Evolutionary conservation across 2,113 vertebrate genomes (phyloP), one percentile per base, ranked within the genome.

Genomic region (Corynorhinus townsendii): DNA sequence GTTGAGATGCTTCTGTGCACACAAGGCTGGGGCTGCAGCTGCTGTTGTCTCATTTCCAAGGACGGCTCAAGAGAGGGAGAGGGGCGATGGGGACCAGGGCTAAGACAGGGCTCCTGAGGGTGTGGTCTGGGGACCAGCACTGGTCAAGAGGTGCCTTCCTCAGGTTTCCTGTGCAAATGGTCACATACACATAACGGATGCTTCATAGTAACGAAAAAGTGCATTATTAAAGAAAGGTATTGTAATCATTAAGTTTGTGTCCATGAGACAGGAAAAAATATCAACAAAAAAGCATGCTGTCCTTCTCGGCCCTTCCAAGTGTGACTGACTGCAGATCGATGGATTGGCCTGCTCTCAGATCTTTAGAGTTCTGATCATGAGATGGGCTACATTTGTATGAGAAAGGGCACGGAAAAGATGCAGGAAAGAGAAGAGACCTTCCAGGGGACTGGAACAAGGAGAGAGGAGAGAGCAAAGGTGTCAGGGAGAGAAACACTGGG

Each of bases 281-380:
- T 33, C 43, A 62, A 86, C 35, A 4, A 8, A 49, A 49, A 24
- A 66, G 17, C 15, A 24, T 0, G 10, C 12, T 3, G 1, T 30
- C 81, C 71, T 40, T 30, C 52, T 82, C 66, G 7, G 24, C 17
- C 17, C 38, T 38, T 38, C 54, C 54, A 7, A 14, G 79, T 2
- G 28, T 38, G 43, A 14, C 4, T 26, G 82, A 26, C 0, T 5
- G 71, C 35, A 26, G n/a, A 19, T 1, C 3, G 62, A 5, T 0
- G 2, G 62, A 3, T 15, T 2, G 52, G 19, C 38, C 5, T 9
- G 43, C 40, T 35, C n/a, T 69, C 47, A 8, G 54, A 7, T 12
- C 24, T n/a, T 15, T 2, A 11, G 0, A 15, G 75, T 11, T n/a
- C n/a, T 43, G 64, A 24, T 17, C 30, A 20, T 59, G 59, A 88